A percentile compares a stretch with the other conserved stretches of the same genome.
Evolutionary conservation across 92 coral and sea anemone species (phyloP).

Genomic region (Epizoanthus illoricatus): DNA sequence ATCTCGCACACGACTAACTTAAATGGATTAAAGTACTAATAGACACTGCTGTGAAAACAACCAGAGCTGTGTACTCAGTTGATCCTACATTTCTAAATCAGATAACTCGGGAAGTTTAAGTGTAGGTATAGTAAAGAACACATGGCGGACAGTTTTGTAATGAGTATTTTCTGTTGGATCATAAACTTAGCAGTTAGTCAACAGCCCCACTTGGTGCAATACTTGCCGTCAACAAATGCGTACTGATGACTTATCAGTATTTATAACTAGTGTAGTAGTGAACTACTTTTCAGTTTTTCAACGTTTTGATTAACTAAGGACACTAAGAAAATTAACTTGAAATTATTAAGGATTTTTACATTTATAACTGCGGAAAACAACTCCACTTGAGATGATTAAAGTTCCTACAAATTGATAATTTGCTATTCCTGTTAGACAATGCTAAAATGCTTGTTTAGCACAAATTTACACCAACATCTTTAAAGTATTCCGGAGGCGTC

Average conservation of each 20-base stretch:
- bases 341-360: too few species aligned
- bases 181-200: too few species aligned
- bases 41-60: not conserved
- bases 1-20: constrained; percentile 17
- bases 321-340: too few species aligned
- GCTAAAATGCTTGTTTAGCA: constrained; percentile 15
- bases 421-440: constrained; percentile 3
- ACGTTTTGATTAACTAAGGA: too few species aligned
- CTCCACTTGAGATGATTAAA: not conserved
- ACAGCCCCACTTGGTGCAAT: too few species aligned
- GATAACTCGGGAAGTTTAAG: not conserved
- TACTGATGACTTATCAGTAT: too few species aligned
- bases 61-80: not conserved
- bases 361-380: not conserved
- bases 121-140: not conserved
- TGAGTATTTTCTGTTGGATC: not conserved
- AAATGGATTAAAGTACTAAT: constrained; percentile 18
- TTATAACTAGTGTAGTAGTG: too few species aligned
- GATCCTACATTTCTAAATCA: not conserved
- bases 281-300: too few species aligned
- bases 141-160: not conserved
- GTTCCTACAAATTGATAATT: not conserved
- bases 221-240: too few species aligned
- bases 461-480: constrained; percentile 26
- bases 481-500: constrained; percentile 28